Base-by-base conservation (phyloP, 2,888 invertebrate genomes). In the Hirtodrosophila confusa region DNA sequence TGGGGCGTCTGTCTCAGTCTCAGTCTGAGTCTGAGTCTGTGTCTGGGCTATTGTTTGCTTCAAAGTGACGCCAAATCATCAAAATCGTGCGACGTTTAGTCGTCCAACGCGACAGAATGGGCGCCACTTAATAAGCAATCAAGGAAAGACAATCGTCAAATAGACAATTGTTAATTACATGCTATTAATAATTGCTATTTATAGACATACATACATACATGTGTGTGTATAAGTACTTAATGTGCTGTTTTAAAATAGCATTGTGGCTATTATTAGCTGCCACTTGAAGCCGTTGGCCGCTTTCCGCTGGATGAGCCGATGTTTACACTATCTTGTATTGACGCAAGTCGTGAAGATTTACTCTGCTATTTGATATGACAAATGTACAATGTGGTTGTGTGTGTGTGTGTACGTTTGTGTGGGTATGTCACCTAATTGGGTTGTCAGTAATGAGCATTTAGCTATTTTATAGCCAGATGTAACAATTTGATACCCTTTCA, bases 81-180 rank as follows among this genome's bases (percentile, higher is more conserved):
- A 31, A 55, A 80, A 77, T 61, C 85, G 80, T 79, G 84, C 60
- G 49, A 75, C 50, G 41, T 40, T 75, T 75, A 63, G 64, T 67
- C 74, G 67, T 60, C 43, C 66, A 63, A 24, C 27, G 39, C 36
- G 54, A 45, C 29, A 50, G 64, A 45, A 63, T 50, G 62, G 86
- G 88, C 83, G 83, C 83, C 88, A 84, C 80, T 88, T 84, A 84
- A 88, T 75, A 72, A 54, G 64, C 69, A 79, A 70, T 50, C 47
- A 53, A 43, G 12, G 55, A 58, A 62, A 62, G 56, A 64, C 63
- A 64, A 61, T 47, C 72, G 60, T 39, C 64, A 69, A 70, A 80
- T 82, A 71, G 66, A 78, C 55, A 68, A 72, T 78, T 75, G 69
- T 82, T 66, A 82, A 86, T 69, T 69, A 62, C 66, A 69, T 66